Percentiles rank a stretch among this genome's conserved stretches.
Conservation (phyloP, 2,797 vertebrate species). For the Acipenser transmontanus region DNA sequence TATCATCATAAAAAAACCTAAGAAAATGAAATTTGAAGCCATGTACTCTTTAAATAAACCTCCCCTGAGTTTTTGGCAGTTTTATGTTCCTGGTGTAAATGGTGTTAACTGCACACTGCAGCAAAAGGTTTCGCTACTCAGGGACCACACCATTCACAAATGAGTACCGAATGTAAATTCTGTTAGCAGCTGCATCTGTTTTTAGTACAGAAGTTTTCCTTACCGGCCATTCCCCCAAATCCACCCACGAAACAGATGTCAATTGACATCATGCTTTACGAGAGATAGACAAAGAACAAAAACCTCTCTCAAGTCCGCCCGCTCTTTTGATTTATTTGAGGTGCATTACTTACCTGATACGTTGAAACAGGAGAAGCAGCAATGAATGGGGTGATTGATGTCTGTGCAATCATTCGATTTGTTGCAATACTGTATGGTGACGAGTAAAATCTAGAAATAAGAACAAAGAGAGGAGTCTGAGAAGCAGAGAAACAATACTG, state of each 20-base stretch:
- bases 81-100: no score
- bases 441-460: slow-evolving; percentile 85
- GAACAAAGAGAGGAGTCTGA: slow-evolving; percentile 1
- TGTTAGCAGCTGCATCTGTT: no score
- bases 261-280: slow-evolving; percentile 38
- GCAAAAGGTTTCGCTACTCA: no score
- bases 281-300: slow-evolving; percentile 30
- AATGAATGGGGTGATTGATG: slow-evolving; percentile 95
- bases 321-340: slow-evolving; percentile 24
- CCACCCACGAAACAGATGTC: slow-evolving; percentile 49
- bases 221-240: slow-evolving; percentile 32
- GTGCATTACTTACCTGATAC: slow-evolving; percentile 79
- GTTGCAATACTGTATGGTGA: slow-evolving; percentile 96
- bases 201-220: no score
- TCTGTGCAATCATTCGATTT: slow-evolving; percentile 98
- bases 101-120: no score
- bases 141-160: no score
- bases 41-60: no score
- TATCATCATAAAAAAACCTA: no score
- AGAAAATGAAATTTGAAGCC: no score
- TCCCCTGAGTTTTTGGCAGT: no score
- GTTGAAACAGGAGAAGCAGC: slow-evolving; percentile 95
- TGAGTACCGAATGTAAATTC: no score
- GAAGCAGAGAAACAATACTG: background rate
- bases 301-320: slow-evolving; percentile 31